Base-by-base conservation (phyloP, 2,797 vertebrate genomes). In the Labeo calbasu region DNA sequence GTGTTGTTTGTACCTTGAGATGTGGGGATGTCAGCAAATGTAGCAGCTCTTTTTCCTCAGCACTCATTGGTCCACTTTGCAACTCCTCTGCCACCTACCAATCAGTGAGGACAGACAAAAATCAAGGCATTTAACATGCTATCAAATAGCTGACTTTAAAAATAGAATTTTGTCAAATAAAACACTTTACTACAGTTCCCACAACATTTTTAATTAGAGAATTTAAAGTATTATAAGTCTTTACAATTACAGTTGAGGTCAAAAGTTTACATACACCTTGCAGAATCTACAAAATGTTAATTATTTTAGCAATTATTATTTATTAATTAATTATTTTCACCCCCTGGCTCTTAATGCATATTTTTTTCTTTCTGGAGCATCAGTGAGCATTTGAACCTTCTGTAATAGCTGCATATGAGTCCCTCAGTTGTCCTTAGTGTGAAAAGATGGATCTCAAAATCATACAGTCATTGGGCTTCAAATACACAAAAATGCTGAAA, bases 31-130 rank as follows among this genome's bases (percentile, higher is more conserved):
- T 97, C 91, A 99, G 91, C 88, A 99, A 92, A 90, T 96, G 96
- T 61, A 98, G 94, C 72, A 99, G 94, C 89, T 99, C 98, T 84
- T 95, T 97, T 91, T 98, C 96, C 46, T 98, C 97, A 0, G 93
- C 92, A 89, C 94, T 97, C 94, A 96, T 96, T 0, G 96, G 95
- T 82, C 96, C 92, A 0, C 96, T 96, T 94, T 99, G 98, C 88
- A 99, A 90, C 88, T 99, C 98, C 90, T 99, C 98, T 15, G 96
- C 96, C 83, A 99, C 97, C 98, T 99, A 92, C 13, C 87, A 81
- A 85, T 85, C 87, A 90, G 53, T 69, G 55, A 80, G 13, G 32
- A 28, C 10, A 21, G 77, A 84, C n/a, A 14, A 48, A 2, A 78
- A 85, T 23, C n/a, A 69, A n/a, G 59, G 43, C 48, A 32, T 65